Percentiles rank a stretch among this genome's conserved stretches.
These are phyloP conservation scores for Galaxias olidus DNA, from an alignment of 2,797 vertebrate species.

Conservation along the genomic window DNA sequence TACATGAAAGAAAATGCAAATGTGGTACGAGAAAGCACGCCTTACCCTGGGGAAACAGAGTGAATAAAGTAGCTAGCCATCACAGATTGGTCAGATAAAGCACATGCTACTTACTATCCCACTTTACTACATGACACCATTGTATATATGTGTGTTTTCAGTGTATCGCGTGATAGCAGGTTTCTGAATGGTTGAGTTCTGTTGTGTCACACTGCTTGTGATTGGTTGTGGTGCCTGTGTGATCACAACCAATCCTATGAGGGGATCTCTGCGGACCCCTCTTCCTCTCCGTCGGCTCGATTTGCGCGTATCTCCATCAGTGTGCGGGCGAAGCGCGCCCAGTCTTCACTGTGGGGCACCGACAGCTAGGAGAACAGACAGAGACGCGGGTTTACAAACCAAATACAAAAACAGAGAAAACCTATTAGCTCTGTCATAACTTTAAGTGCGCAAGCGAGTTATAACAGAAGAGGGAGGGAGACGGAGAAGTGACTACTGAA, in stretches of 20 bases:
- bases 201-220: constrained; percentile 10
- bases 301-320: constrained; percentile 94
- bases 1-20: background rate
- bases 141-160: too few species aligned
- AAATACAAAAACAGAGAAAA: too few species aligned
- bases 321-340: constrained; percentile 88
- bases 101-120: background rate
- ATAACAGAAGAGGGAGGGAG: too few species aligned
- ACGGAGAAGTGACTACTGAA: too few species aligned
- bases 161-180: background rate
- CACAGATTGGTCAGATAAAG: background rate
- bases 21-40: background rate
- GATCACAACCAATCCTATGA: constrained; percentile 67
- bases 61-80: too few species aligned
- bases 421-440: too few species aligned
- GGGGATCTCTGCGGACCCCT: constrained; percentile 85
- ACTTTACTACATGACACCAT: background rate
- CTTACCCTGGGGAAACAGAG: background rate
- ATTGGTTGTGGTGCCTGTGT: background rate
- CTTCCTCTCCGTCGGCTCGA: constrained; percentile 91
- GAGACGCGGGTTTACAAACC: too few species aligned
- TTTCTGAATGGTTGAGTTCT: background rate
- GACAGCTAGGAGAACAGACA: constrained; percentile 79
- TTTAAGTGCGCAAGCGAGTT: too few species aligned
- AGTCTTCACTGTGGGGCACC: constrained; percentile 87